phyloP scores from a whole-genome alignment of 1,140 invertebrate genomes.

The Calephelis virginiensis region DNA sequence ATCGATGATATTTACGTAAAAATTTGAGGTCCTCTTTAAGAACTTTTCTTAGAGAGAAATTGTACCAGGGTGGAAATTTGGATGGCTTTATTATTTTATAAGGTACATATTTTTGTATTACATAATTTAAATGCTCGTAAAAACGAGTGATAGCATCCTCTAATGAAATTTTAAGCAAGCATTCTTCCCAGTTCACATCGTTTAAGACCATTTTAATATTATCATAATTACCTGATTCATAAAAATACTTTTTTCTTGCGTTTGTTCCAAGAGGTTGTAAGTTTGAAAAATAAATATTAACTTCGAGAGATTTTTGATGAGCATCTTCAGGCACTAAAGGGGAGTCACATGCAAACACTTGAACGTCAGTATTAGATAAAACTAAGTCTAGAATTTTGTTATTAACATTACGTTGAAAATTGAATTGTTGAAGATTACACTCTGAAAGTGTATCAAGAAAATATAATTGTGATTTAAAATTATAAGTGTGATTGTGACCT shows the following conservation, averaged over 20 bases:
- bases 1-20: not conserved
- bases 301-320: constrained; percentile 20
- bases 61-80: not conserved
- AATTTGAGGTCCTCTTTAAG: not conserved
- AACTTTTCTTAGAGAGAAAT: not conserved
- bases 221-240: not conserved
- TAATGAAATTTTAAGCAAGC: not conserved
- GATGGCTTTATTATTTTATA: not conserved
- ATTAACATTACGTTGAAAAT: constrained; percentile 19
- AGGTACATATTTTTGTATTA: not conserved
- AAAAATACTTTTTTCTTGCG: not conserved
- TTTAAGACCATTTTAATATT: not conserved
- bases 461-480: constrained; percentile 13
- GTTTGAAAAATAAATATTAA: not conserved
- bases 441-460: constrained; percentile 19
- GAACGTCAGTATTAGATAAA: not conserved
- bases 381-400: constrained; percentile 5
- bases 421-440: constrained; percentile 23
- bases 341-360: constrained; percentile 1
- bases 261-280: not conserved
- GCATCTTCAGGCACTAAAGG: constrained; percentile 20
- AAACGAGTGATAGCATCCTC: not conserved
- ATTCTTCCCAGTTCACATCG: not conserved
- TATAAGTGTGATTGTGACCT: too few relatives aligned
- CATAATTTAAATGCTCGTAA: not conserved